These are phyloP conservation scores for Parasteatoda lunata DNA, from an alignment of 2,888 invertebrate genomes.

Conservation along the genomic window DNA sequence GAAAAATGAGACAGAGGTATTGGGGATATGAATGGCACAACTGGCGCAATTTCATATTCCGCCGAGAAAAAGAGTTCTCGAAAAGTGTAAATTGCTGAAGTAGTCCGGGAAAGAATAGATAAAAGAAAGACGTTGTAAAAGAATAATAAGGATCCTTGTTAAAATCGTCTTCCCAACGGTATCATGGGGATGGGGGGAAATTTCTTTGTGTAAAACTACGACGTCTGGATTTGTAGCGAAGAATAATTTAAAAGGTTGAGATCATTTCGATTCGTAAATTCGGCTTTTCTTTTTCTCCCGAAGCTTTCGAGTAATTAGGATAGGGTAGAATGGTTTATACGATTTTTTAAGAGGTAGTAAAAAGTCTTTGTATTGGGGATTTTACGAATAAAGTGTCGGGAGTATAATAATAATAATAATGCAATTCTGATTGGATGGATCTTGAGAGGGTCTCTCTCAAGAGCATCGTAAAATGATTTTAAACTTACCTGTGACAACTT, in stretches of 20 bases:
- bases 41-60: neutral
- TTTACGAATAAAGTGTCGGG: too few relatives aligned
- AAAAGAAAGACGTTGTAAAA: neutral
- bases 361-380: too few relatives aligned
- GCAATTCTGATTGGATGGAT: too few relatives aligned
- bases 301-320: neutral
- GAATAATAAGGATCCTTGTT: neutral
- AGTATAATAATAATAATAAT: too few relatives aligned
- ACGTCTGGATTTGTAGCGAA: neutral
- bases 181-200: neutral
- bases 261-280: neutral
- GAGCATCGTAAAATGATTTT: too few relatives aligned
- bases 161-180: neutral
- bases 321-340: too few relatives aligned
- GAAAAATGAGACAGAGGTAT: conserved; percentile 16
- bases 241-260: neutral
- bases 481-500: too few relatives aligned
- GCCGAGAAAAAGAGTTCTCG: neutral
- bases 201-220: neutral
- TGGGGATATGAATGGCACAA: conserved; percentile 2
- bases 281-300: neutral
- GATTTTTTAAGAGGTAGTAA: too few relatives aligned
- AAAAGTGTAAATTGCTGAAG: neutral
- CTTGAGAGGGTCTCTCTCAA: too few relatives aligned
- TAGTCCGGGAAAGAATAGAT: neutral